Conservation (phyloP, 2,113 vertebrate species). For the Danionella cerebrum region DNA sequence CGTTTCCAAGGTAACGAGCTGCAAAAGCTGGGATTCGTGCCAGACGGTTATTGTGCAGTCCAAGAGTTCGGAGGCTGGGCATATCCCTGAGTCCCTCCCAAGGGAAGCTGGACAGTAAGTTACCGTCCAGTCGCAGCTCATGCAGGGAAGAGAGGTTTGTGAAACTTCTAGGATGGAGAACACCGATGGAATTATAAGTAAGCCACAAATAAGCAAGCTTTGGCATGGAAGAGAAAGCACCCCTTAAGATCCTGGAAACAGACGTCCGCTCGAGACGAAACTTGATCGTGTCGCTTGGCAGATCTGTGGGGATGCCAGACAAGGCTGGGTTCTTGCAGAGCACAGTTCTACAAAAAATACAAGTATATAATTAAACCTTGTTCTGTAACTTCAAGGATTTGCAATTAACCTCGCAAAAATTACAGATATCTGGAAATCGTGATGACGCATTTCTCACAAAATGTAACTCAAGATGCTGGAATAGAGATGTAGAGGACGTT, state of each 20-base stretch:
- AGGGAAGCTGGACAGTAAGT: constrained; percentile 76
- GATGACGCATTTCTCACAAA: too few species aligned
- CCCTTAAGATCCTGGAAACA: constrained; percentile 69
- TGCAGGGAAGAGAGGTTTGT: constrained; percentile 79
- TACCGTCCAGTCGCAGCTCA: constrained; percentile 84
- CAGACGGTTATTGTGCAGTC: constrained; percentile 83
- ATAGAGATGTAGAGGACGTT: too few species aligned
- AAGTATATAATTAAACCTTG: not conserved
- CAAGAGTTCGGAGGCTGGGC: constrained; percentile 76
- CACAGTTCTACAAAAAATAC: constrained; percentile 63
- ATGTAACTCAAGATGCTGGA: too few species aligned
- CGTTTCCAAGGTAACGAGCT: constrained; percentile 69
- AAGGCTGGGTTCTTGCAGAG: constrained; percentile 81
- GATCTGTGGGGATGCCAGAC: constrained; percentile 69
- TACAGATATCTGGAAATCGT: too few species aligned
- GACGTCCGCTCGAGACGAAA: constrained; percentile 83
- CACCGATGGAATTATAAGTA: constrained; percentile 74
- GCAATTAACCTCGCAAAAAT: too few species aligned
- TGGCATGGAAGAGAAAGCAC: constrained; percentile 83
- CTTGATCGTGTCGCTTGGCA: constrained; percentile 78
- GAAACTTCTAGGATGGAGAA: constrained; percentile 77
- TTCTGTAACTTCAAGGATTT: too few species aligned
- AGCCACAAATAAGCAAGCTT: constrained; percentile 82
- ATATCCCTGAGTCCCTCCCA: constrained; percentile 82
- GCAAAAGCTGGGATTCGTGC: constrained; percentile 71